Conservation (phyloP, 2,888 invertebrate species). For the Eugnorisma glareosa region DNA sequence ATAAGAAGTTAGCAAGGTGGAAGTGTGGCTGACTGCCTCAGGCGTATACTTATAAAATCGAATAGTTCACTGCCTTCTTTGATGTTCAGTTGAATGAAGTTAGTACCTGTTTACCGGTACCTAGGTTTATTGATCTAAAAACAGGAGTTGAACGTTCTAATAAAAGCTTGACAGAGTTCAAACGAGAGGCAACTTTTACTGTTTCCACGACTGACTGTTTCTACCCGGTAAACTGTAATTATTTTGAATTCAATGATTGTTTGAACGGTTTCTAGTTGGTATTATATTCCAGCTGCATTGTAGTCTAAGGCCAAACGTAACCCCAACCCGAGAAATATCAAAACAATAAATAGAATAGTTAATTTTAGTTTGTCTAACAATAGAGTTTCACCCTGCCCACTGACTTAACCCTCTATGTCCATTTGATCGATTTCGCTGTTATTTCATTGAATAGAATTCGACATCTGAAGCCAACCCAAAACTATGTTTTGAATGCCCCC, state of each 20-base stretch:
- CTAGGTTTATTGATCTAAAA: conserved; percentile 37
- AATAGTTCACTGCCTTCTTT: neutral
- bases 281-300: conserved; percentile 34
- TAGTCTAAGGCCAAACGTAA: conserved; percentile 6
- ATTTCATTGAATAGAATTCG: conserved; percentile 68
- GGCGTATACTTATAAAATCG: neutral
- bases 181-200: conserved; percentile 18
- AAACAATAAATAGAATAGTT: conserved; percentile 45
- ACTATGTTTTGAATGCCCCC: conserved; percentile 74
- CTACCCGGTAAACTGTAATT: conserved; percentile 26
- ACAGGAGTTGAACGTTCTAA: conserved; percentile 37
- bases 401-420: conserved; percentile 65
- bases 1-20: neutral
- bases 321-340: conserved; percentile 5
- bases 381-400: conserved; percentile 53
- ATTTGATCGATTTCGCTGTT: conserved; percentile 74
- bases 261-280: conserved; percentile 26
- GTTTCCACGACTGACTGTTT: conserved; percentile 6
- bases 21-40: no score
- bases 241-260: conserved; percentile 30
- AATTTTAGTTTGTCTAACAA: conserved; percentile 18
- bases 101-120: conserved; percentile 5
- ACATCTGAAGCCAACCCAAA: conserved; percentile 68
- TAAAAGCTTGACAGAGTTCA: conserved; percentile 28
- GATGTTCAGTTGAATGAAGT: conserved; percentile 7